These are phyloP conservation scores for Bimastos eiseni DNA, from an alignment of 2,888 invertebrate species.

Conservation along the genomic window DNA sequence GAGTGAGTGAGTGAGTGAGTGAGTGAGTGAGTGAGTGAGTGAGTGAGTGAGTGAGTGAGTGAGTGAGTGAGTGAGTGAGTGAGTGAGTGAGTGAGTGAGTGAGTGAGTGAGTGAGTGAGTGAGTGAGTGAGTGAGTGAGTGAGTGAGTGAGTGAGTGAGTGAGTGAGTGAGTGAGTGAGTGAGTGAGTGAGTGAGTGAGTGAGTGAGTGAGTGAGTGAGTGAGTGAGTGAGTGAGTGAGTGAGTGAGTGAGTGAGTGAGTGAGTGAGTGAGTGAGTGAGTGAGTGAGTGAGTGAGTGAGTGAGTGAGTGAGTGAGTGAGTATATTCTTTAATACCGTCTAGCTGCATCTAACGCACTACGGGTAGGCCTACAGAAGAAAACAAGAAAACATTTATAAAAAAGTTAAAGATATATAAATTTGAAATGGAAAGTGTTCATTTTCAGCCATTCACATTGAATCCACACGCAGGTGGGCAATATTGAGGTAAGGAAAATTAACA, in stretches of 20 bases:
- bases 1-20: not conserved
- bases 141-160: not conserved
- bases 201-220: not conserved
- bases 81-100: not conserved
- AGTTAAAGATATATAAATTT: too few species aligned
- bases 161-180: not conserved
- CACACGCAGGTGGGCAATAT: too few species aligned
- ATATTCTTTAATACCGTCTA: too few species aligned
- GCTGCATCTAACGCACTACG: too few species aligned
- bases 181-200: not conserved
- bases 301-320: slow-evolving; percentile 29
- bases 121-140: not conserved
- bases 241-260: too few species aligned
- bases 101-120: not conserved
- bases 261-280: not conserved
- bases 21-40: not conserved
- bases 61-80: not conserved
- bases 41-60: not conserved
- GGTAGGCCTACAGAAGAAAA: too few species aligned
- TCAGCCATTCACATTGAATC: too few species aligned
- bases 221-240: not conserved
- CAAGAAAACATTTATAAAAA: too few species aligned
- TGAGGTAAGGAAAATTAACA: too few species aligned
- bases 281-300: too few species aligned
- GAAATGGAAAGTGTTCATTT: too few species aligned